Base-by-base conservation (phyloP, 2,888 invertebrate genomes). In the Epsilonema sp. region DNA sequence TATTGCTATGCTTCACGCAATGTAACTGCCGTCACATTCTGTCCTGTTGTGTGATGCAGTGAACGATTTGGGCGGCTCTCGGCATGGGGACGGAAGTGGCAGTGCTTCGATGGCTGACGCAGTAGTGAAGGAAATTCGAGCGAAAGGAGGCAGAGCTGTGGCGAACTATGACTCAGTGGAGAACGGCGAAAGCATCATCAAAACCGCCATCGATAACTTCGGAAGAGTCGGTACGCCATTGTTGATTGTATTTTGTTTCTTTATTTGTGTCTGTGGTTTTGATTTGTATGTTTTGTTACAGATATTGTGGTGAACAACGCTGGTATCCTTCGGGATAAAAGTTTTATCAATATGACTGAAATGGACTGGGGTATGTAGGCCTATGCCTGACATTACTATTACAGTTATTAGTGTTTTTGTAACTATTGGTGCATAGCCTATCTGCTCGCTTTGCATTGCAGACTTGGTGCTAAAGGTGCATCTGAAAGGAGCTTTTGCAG, bases 241-340 rank as follows among this genome's bases (percentile, higher is more conserved):
- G 13, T 41, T 50, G 23, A n/a, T 22, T 45, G n/a, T 3, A 16
- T 25, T 16, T 21, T 2, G 16, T 16, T 41, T 36, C 1, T 5
- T 8, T 38, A 31, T 22, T 22, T 23, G 11, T 42, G 5, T 16
- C 22, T 44, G 21, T 44, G n/a, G 22, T n/a, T n/a, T n/a, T n/a
- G n/a, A 24, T n/a, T n/a, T n/a, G n/a, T n/a, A n/a, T n/a, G n/a
- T 51, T 19, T 45, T 42, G 42, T 58, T 61, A 26, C 56, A 72
- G 94, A 97, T 70, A 79, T 97, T 62, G 70, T 97, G 46, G 77
- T 97, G 51, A 97, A 97, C 67, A 97, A 97, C 76, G 97, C 97
- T 49, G 97, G 97, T 26, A 94, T 97, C 63, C 74, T 97, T 44
- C 75, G 94, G 52, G 97, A 97, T 70, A 80, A 78, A 65, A 86